Evolutionary conservation across 2,888 invertebrate genomes (phyloP).

Genomic region (Crepidodera aurea): DNA sequence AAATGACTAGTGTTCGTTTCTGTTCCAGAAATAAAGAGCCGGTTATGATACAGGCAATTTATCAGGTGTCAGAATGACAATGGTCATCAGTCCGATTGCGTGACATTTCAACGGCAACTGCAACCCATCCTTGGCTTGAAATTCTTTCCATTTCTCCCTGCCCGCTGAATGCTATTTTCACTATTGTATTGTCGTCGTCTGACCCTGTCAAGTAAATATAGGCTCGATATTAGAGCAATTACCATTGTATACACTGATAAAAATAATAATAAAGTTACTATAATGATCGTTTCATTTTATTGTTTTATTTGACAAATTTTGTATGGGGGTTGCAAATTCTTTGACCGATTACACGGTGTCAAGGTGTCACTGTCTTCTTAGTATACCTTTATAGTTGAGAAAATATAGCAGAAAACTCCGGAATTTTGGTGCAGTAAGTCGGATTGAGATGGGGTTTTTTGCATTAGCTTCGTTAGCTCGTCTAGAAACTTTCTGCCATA

Average conservation of each 20-base stretch:
- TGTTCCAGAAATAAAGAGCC: slow-evolving; percentile 33
- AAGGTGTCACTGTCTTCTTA: too few relatives aligned
- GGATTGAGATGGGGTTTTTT: too few relatives aligned
- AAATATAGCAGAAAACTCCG: too few relatives aligned
- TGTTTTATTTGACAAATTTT: too few relatives aligned
- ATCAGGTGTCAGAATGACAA: slow-evolving; percentile 56
- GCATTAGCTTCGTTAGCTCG: too few relatives aligned
- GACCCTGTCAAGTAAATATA: slow-evolving; percentile 39
- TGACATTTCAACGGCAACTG: slow-evolving; percentile 48
- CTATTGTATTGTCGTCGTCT: slow-evolving; percentile 44
- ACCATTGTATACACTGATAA: neutral
- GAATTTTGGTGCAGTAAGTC: too few relatives aligned
- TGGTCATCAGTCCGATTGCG: slow-evolving; percentile 52
- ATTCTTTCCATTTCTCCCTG: neutral
- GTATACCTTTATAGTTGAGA: too few relatives aligned
- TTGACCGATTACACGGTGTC: too few relatives aligned
- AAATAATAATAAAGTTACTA: too few relatives aligned
- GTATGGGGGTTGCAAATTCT: too few relatives aligned
- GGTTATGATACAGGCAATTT: slow-evolving; percentile 48
- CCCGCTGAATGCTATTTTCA: slow-evolving; percentile 30
- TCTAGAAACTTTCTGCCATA: too few relatives aligned
- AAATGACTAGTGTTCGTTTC: slow-evolving; percentile 18
- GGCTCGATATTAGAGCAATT: slow-evolving; percentile 6
- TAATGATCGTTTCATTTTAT: too few relatives aligned
- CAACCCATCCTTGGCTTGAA: slow-evolving; percentile 29